phyloP scores from a whole-genome alignment of 2,113 vertebrate species.

The Thunnus thynnus region DNA sequence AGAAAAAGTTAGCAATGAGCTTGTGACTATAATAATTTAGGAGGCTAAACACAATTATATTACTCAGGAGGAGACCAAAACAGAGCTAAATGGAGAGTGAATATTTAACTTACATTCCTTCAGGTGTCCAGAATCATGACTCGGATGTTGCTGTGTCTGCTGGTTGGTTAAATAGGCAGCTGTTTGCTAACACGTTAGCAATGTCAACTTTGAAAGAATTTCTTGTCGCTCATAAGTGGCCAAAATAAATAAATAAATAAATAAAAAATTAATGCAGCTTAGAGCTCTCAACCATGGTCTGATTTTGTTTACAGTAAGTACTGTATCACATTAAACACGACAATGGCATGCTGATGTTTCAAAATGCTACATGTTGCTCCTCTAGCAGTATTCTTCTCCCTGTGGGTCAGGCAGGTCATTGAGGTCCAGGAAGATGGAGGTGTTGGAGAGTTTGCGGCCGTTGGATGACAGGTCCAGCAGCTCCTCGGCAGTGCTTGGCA shows the following conservation, averaged over 20 bases:
- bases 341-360: not conserved
- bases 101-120: not conserved
- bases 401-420: constrained; percentile 75
- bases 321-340: not conserved
- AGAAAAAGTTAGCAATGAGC: not conserved
- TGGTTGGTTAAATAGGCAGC: not conserved
- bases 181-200: not conserved
- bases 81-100: not conserved
- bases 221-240: too few species aligned
- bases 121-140: not conserved
- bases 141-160: not conserved
- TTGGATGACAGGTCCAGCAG: constrained; percentile 83
- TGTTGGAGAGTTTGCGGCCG: constrained; percentile 82
- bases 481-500: constrained; percentile 86
- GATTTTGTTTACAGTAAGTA: constrained; percentile 18
- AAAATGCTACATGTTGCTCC: not conserved
- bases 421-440: constrained; percentile 86
- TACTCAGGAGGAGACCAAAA: not conserved
- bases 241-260: not conserved
- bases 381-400: constrained; percentile 83
- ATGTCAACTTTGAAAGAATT: too few species aligned
- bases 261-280: not conserved
- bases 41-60: not conserved
- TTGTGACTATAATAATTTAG: not conserved
- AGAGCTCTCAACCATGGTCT: constrained; percentile 3